phyloP scores from a whole-genome alignment of 2,797 vertebrate species.

The Pygocentrus nattereri region DNA sequence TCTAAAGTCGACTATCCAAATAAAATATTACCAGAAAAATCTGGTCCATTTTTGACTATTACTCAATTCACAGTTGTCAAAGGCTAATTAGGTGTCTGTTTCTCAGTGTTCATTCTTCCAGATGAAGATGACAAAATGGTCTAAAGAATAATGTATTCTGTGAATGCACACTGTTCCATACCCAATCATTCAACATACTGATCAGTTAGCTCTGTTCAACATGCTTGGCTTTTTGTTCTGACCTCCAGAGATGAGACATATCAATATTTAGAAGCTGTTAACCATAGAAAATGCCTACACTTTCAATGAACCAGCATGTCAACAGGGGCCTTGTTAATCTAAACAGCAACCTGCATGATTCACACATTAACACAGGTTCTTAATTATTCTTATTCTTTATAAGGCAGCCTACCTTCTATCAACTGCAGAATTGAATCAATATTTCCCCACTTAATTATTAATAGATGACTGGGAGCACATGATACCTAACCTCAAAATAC shows the following conservation, averaged over 20 bases:
- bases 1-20: too few relatives aligned
- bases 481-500: slow-evolving; percentile 65
- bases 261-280: slow-evolving; percentile 65
- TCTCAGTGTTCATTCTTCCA: neutral
- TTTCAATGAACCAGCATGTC: slow-evolving; percentile 64
- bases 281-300: slow-evolving; percentile 66
- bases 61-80: too few relatives aligned
- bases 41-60: too few relatives aligned
- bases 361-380: slow-evolving; percentile 70
- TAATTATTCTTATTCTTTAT: slow-evolving; percentile 74
- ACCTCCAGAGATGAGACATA: slow-evolving; percentile 59
- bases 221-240: slow-evolving; percentile 33
- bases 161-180: slow-evolving; percentile 6
- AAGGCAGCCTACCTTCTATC: slow-evolving; percentile 68
- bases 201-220: slow-evolving; percentile 16
- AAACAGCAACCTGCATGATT: slow-evolving; percentile 73
- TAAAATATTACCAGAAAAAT: too few relatives aligned
- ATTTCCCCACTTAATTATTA: slow-evolving; percentile 75
- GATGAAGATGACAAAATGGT: too few relatives aligned
- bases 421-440: slow-evolving; percentile 73
- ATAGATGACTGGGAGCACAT: slow-evolving; percentile 67
- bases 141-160: neutral
- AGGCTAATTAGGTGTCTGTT: neutral
- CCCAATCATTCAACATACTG: slow-evolving; percentile 29
- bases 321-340: slow-evolving; percentile 70